Percentiles rank a stretch among this genome's conserved stretches.
phyloP scores from a whole-genome alignment of 2,113 vertebrate genomes.

The Andinoacara biseriatus region DNA sequence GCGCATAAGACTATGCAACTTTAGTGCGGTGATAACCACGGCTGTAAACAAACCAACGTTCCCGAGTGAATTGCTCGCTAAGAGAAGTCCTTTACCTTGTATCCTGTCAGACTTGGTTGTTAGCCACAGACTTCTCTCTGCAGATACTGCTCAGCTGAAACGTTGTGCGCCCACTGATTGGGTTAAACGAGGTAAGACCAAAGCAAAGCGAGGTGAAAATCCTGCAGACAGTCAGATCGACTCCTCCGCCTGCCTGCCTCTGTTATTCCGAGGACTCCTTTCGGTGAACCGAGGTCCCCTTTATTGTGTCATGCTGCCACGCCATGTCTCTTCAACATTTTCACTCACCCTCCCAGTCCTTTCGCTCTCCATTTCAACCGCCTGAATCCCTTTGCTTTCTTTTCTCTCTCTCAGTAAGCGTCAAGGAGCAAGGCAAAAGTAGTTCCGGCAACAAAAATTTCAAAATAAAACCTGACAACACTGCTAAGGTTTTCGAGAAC shows the following conservation, averaged over 20 bases:
- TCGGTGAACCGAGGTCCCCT: constrained; percentile 22
- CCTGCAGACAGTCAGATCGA: constrained; percentile 33
- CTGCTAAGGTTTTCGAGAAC: not conserved
- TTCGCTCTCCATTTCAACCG: constrained; percentile 76
- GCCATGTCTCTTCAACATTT: constrained; percentile 63
- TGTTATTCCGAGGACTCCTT: not conserved
- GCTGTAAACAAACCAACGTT: constrained; percentile 47
- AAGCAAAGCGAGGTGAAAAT: constrained; percentile 31
- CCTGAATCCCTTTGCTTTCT: constrained; percentile 59
- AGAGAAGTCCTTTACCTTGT: constrained; percentile 60
- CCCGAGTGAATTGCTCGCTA: not conserved
- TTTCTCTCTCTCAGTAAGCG: constrained; percentile 16
- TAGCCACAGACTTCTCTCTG: constrained; percentile 66
- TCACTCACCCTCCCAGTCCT: constrained; percentile 51
- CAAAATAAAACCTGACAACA: constrained; percentile 52
- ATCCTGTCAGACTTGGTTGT: constrained; percentile 58
- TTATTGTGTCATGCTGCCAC: constrained; percentile 59
- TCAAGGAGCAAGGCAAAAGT: not conserved
- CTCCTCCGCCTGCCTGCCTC: constrained; percentile 5
- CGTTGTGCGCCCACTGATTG: constrained; percentile 42
- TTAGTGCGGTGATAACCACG: not conserved
- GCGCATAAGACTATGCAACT: constrained; percentile 19
- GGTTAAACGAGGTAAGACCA: constrained; percentile 43
- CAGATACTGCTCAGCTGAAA: constrained; percentile 48
- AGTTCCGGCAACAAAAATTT: constrained; percentile 36